A percentile compares a stretch with the other conserved stretches of the same genome.
phyloP scores from a whole-genome alignment of 2,113 vertebrate genomes.

The Myotis brandtii region DNA sequence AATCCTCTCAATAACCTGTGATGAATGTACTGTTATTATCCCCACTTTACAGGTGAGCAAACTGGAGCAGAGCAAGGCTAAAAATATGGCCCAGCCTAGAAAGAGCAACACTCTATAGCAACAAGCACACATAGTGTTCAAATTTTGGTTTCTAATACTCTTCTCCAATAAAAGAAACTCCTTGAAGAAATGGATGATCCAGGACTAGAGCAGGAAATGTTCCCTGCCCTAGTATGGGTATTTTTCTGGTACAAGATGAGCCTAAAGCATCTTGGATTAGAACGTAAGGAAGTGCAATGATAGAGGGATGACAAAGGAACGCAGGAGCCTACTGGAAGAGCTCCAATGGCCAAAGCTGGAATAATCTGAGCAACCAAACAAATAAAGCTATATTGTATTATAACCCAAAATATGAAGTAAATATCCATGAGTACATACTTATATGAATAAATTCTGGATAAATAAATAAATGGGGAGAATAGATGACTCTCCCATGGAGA shows the following conservation, averaged over 20 bases:
- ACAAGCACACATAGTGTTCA: not conserved
- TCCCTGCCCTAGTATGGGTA: not conserved
- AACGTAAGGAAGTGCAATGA: not conserved
- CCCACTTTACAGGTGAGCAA: not conserved
- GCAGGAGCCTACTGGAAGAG: not conserved
- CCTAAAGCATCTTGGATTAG: not conserved
- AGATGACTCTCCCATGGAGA: not conserved
- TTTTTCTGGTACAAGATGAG: not conserved
- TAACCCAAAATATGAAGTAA: constrained; percentile 24
- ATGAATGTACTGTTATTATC: not conserved
- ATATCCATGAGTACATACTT: not conserved
- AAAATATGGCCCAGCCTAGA: not conserved
- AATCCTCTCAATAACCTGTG: not conserved
- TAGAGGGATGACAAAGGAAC: not conserved
- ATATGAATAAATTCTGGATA: not conserved
- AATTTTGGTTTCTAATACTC: not conserved
- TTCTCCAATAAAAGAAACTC: not conserved
- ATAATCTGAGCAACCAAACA: not conserved
- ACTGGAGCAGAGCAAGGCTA: not conserved
- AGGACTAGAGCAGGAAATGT: not conserved
- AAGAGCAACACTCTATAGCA: not conserved
- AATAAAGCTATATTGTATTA: not conserved
- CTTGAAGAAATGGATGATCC: not conserved
- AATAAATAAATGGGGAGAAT: not conserved
- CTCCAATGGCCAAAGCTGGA: not conserved